Conservation (phyloP, 2,113 vertebrate species). For the Channa maculata region DNA sequence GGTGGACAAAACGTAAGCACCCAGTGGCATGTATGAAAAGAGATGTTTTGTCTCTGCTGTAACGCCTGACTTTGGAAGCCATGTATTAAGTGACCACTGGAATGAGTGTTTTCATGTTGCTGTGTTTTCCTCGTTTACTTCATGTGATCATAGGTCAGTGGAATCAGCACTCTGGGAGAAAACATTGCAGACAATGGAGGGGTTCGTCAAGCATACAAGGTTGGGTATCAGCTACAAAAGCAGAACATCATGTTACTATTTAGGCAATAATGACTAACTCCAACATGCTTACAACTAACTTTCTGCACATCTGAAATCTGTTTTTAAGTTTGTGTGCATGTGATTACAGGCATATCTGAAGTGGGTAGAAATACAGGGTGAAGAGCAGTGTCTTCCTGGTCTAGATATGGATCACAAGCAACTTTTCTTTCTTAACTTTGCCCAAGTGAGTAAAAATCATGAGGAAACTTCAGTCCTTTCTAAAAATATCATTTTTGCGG, state of each 20-base stretch:
- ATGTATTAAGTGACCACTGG: constrained; percentile 14
- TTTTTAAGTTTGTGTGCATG: constrained; percentile 19
- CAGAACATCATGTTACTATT: constrained; percentile 20
- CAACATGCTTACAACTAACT: constrained; percentile 14
- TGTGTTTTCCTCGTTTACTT: constrained; percentile 26
- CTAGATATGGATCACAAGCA: constrained; percentile 91
- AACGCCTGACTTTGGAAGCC: constrained; percentile 12
- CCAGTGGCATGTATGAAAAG: background rate
- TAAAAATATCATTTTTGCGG: constrained; percentile 1
- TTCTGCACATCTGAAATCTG: background rate
- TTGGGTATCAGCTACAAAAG: constrained; percentile 50
- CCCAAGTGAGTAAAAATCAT: constrained; percentile 86
- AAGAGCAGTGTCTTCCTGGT: constrained; percentile 90
- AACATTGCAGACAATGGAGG: constrained; percentile 98
- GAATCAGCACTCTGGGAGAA: constrained; percentile 95
- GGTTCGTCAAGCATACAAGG: constrained; percentile 96
- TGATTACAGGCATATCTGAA: constrained; percentile 91
- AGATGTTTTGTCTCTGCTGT: constrained; percentile 24
- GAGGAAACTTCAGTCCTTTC: background rate
- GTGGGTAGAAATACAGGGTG: constrained; percentile 89
- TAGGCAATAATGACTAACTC: constrained; percentile 1
- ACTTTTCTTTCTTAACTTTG: constrained; percentile 97
- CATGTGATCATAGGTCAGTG: constrained; percentile 87
- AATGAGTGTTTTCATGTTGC: constrained; percentile 38
- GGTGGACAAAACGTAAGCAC: constrained; percentile 89